Base-by-base conservation (phyloP, 2,888 invertebrate species). In the Epirrhoe tristata region DNA sequence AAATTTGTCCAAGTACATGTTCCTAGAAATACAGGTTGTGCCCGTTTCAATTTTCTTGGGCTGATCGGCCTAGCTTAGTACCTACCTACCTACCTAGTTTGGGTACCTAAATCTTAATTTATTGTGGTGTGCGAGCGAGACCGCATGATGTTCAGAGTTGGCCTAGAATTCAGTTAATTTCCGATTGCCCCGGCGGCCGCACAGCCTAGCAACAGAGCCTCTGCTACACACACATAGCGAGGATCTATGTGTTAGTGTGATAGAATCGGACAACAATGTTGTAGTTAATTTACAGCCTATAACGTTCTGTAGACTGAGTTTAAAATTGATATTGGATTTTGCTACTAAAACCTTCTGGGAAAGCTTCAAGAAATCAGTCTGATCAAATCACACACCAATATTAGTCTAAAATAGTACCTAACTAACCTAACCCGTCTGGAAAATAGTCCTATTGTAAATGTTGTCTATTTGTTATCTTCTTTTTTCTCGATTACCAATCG, bases 151-250 rank as follows among this genome's bases (percentile, higher is more conserved):
- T 72, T 79, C 79, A 74, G 74, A 75, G 80, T 69, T 89, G 91
- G 86, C 88, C 89, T 90, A 91, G 91, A 91, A 91, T 91, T 88
- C 84, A 85, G 85, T 84, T 86, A 87, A 91, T 91, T 91, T 91
- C 91, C 91, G 90, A 89, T 87, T 84, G 86, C 82, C n/a, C n/a
- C n/a, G n/a, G n/a, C 71, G 61, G 54, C 65, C 71, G 68, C 62
- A 74, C 74, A 63, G 73, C 79, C 71, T 84, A 80, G 83, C 83
- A 85, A 83, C 84, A 84, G 74, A 70, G 57, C 54, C 66, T 68
- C 67, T 51, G 36, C 34, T 14, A 51, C 34, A 56, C 14, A 53
- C 51, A 46, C 8, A 52, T 51, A 61, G 17, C 14, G 46, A 10
- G 14, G 34, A 14, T 51, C 5, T 39, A 16, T 64, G 36, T 58